phyloP scores from a whole-genome alignment of 2,888 invertebrate genomes.

The Microctonus brassicae region DNA sequence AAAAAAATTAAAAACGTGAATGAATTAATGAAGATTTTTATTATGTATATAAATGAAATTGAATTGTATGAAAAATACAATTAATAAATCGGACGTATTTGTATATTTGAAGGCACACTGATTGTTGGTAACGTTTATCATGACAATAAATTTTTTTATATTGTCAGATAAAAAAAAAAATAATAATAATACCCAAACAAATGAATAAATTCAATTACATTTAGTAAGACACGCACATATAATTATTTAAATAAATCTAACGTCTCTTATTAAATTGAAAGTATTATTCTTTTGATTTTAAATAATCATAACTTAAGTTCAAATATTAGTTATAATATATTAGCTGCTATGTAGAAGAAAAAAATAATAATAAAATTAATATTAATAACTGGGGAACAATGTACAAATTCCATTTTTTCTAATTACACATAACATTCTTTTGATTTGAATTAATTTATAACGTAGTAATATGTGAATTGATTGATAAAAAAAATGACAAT shows the following conservation, averaged over 20 bases:
- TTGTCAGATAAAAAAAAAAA: background rate
- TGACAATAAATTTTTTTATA: background rate
- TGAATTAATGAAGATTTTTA: too few relatives aligned
- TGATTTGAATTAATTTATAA: background rate
- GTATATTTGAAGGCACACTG: conserved; percentile 7
- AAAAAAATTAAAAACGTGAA: too few relatives aligned
- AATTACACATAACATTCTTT: background rate
- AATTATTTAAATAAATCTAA: background rate
- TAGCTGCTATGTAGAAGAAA: background rate
- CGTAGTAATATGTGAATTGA: background rate
- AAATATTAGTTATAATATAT: background rate
- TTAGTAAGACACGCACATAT: background rate
- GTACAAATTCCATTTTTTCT: background rate
- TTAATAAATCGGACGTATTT: background rate
- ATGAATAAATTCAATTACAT: background rate
- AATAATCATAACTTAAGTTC: background rate
- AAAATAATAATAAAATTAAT: background rate
- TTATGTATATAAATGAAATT: too few relatives aligned
- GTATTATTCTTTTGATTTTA: background rate
- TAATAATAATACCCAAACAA: background rate
- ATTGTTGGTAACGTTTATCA: background rate
- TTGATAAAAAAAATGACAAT: background rate
- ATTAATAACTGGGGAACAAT: background rate
- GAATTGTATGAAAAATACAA: too few relatives aligned
- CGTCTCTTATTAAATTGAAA: background rate